phyloP scores from a whole-genome alignment of 2,888 invertebrate genomes.

The Melinopterus prodromus region DNA sequence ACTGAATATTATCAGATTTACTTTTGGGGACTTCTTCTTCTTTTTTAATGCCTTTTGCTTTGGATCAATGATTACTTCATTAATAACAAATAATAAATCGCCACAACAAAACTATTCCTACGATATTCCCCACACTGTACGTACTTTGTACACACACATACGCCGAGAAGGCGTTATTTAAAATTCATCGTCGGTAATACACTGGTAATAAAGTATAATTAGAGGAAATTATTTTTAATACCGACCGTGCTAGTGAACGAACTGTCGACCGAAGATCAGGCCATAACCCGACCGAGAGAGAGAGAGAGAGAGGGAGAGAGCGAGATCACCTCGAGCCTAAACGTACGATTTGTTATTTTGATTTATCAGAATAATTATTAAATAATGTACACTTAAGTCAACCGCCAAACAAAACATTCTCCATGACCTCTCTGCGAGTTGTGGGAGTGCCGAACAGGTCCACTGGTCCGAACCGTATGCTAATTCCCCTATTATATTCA shows the following conservation, averaged over 20 bases:
- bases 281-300: background rate
- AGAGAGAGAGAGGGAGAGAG: background rate
- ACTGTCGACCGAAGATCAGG: background rate
- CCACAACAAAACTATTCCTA: background rate
- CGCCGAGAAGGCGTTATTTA: conserved; percentile 28
- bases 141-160: background rate
- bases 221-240: conserved; percentile 61
- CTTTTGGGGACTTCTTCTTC: background rate
- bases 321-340: conserved; percentile 55
- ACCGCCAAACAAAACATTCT: conserved; percentile 45
- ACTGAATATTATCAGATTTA: background rate
- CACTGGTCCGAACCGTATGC: conserved; percentile 55
- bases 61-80: background rate
- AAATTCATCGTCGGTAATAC: conserved; percentile 46
- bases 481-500: conserved; percentile 62
- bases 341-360: conserved; percentile 62
- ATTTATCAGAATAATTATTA: conserved; percentile 63
- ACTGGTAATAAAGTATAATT: conserved; percentile 60
- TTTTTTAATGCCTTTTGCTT: too few species aligned
- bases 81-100: background rate
- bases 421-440: conserved; percentile 16
- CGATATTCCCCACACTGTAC: background rate
- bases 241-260: conserved; percentile 41
- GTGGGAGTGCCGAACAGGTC: conserved; percentile 29
- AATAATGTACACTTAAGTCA: conserved; percentile 60